These are phyloP conservation scores for Saccostrea cuccullata DNA, from an alignment of 1,140 invertebrate species.

Conservation along the genomic window DNA sequence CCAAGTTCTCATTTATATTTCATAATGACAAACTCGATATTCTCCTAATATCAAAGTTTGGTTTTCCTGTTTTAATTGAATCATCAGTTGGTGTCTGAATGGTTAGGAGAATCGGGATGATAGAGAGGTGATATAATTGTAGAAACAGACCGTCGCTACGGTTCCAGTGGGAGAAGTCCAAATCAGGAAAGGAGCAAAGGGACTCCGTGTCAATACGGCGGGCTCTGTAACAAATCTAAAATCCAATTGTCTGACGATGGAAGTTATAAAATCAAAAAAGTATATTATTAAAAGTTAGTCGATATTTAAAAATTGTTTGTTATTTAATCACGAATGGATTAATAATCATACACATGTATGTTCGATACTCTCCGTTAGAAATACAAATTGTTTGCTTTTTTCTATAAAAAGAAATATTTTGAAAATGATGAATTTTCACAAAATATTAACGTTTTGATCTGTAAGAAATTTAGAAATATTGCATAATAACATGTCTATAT, in stretches of 20 bases:
- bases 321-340: too few relatives aligned
- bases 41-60: conserved; percentile 15
- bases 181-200: too few relatives aligned
- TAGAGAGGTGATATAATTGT: conserved; percentile 14
- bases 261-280: conserved; percentile 1
- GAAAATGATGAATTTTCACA: too few relatives aligned
- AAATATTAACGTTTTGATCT: too few relatives aligned
- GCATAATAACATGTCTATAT: too few relatives aligned
- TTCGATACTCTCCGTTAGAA: too few relatives aligned
- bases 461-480: too few relatives aligned
- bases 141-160: neutral
- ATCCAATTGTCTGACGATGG: conserved; percentile 14
- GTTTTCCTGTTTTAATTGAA: conserved; percentile 22
- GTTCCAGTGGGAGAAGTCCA: neutral
- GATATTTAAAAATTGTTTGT: too few relatives aligned
- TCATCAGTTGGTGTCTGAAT: neutral
- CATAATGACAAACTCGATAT: conserved; percentile 20
- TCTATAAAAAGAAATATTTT: too few relatives aligned
- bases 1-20: conserved; percentile 18
- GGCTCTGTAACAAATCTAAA: neutral
- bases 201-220: conserved; percentile 6
- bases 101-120: neutral
- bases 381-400: too few relatives aligned
- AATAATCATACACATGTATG: too few relatives aligned
- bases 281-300: neutral